Evolutionary conservation across 2,797 vertebrate genomes (phyloP).

Genomic region (Oreonectes daqikongensis): DNA sequence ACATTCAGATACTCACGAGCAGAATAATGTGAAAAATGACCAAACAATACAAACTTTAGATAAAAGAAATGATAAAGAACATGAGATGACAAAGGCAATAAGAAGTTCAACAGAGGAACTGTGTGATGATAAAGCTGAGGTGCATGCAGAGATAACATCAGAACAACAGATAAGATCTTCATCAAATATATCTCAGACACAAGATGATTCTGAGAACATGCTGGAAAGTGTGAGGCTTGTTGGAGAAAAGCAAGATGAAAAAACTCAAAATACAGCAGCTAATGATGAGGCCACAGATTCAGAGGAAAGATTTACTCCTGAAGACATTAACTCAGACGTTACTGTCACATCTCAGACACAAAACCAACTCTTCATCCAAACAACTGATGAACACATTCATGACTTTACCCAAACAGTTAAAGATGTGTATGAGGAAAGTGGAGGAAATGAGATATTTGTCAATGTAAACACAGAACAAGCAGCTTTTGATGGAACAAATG

Average conservation of each 20-base stretch:
- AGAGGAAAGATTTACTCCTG: slow-evolving; percentile 10
- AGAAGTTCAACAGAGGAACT: not conserved
- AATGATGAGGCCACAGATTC: not conserved
- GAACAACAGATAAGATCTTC: slow-evolving; percentile 3
- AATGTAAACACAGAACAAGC: not conserved
- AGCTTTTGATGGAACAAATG: not conserved
- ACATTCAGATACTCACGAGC: not conserved
- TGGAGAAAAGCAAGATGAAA: not conserved
- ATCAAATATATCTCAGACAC: slow-evolving; percentile 4
- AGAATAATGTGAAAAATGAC: slow-evolving; percentile 11
- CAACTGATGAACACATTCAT: not conserved
- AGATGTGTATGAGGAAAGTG: not conserved
- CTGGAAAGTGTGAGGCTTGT: slow-evolving; percentile 5
- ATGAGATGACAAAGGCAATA: not conserved
- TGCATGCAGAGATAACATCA: not conserved
- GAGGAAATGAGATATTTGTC: not conserved
- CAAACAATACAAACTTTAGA: slow-evolving; percentile 2
- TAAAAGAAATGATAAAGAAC: not conserved
- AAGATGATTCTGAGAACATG: not conserved
- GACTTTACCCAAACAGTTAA: not conserved
- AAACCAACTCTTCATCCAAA: not conserved
- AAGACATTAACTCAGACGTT: not conserved
- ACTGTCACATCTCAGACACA: not conserved
- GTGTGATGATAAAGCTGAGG: not conserved
- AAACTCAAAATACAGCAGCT: not conserved